Evolutionary conservation across 2,888 invertebrate genomes (phyloP).

Genomic region (Lydus trimaculatus): DNA sequence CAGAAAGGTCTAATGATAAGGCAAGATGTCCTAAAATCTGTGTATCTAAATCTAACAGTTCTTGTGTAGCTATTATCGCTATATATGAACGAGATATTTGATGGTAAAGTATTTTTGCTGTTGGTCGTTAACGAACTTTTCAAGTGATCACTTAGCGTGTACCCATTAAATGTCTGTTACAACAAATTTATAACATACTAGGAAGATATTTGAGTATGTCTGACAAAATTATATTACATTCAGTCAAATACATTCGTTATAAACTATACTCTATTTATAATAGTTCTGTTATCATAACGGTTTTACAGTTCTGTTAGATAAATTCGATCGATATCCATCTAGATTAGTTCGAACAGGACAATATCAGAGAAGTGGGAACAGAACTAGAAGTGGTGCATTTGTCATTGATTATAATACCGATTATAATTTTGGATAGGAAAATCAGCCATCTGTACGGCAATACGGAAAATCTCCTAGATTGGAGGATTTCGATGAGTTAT

Average conservation of each 20-base stretch:
- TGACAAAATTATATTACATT: no score
- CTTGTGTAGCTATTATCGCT: neutral
- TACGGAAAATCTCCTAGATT: neutral
- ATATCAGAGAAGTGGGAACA: neutral
- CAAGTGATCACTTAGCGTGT: neutral
- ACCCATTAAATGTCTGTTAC: neutral
- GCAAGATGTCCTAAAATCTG: neutral
- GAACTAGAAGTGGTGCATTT: neutral
- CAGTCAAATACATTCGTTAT: no score
- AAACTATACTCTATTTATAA: no score
- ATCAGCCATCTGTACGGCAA: neutral
- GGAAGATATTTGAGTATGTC: no score
- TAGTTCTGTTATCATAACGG: no score
- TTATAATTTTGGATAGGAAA: neutral
- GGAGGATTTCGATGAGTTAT: neutral
- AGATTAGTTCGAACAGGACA: constrained; percentile 7
- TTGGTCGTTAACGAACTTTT: neutral
- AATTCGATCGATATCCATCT: constrained; percentile 25
- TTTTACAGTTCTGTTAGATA: neutral
- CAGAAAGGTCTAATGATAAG: neutral
- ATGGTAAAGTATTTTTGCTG: no score
- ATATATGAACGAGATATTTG: neutral
- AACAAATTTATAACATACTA: constrained; percentile 1
- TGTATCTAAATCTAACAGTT: neutral
- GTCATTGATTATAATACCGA: neutral